phyloP scores from a whole-genome alignment of 1,140 invertebrate species.

The Trypoxylus dichotomus region DNA sequence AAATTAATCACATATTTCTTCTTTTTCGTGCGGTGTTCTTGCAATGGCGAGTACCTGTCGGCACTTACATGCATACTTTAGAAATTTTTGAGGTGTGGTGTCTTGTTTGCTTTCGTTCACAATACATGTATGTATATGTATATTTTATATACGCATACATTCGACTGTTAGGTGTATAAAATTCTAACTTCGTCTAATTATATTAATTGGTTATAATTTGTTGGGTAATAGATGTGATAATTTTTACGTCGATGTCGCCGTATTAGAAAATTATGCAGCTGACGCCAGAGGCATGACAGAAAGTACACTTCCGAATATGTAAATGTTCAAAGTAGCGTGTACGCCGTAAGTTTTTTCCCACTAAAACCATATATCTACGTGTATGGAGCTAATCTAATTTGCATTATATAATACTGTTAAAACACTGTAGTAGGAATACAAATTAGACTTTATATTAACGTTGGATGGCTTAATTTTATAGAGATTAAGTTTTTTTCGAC shows the following conservation, averaged over 20 bases:
- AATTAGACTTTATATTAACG: neutral
- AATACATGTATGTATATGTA: neutral
- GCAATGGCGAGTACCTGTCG: neutral
- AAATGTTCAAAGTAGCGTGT: neutral
- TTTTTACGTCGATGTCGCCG: neutral
- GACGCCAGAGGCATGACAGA: neutral
- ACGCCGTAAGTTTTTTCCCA: neutral
- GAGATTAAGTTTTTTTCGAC: no score
- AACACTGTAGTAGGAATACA: neutral
- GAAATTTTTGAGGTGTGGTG: neutral
- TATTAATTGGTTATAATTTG: slow-evolving; percentile 21
- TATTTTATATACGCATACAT: neutral
- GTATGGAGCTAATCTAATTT: neutral
- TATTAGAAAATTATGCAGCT: neutral
- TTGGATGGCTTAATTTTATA: no score
- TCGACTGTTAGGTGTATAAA: neutral
- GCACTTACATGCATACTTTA: neutral
- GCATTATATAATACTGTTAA: neutral
- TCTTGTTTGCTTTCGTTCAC: neutral
- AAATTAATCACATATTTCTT: slow-evolving; percentile 4
- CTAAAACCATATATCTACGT: neutral
- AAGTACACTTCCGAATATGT: slow-evolving; percentile 14
- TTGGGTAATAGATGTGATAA: slow-evolving; percentile 15
- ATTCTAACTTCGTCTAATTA: slow-evolving; percentile 3
- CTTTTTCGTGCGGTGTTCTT: neutral